A percentile compares a stretch with the other conserved stretches of the same genome.
These are phyloP conservation scores for Strix aluco DNA, from an alignment of 2,113 vertebrate species.

Conservation along the genomic window DNA sequence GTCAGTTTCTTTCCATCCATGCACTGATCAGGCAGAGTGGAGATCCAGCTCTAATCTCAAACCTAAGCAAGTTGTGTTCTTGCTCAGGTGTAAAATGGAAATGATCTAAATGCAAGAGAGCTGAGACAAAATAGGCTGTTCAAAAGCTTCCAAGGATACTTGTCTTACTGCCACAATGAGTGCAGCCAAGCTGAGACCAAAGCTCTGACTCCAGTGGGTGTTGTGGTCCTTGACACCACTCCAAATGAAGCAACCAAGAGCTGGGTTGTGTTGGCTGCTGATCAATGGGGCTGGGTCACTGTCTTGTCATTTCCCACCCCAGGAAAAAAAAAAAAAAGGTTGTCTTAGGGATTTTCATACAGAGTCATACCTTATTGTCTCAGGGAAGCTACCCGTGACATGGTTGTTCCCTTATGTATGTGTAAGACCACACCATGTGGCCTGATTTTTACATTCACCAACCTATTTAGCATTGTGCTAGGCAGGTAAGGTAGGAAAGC, in stretches of 20 bases:
- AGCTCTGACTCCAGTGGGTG: background rate
- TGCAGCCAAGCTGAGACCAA: background rate
- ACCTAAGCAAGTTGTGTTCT: background rate
- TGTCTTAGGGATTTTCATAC: background rate
- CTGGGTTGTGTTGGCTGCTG: background rate
- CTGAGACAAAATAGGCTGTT: background rate
- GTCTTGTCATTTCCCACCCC: background rate
- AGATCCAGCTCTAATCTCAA: background rate
- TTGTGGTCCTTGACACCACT: background rate
- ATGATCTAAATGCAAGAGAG: background rate
- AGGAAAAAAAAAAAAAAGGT: background rate
- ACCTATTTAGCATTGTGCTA: background rate
- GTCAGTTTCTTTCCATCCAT: background rate
- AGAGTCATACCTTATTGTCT: background rate
- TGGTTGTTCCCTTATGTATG: background rate
- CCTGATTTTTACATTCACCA: background rate
- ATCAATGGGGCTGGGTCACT: background rate
- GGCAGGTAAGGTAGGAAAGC: background rate
- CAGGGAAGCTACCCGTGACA: background rate
- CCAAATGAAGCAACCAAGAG: background rate
- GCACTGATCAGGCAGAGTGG: background rate
- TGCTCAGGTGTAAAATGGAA: background rate
- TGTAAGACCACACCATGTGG: background rate
- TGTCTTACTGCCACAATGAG: background rate
- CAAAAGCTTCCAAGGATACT: background rate